These are phyloP conservation scores for Hypolimnas misippus DNA, from an alignment of 2,888 invertebrate species.

Conservation along the genomic window DNA sequence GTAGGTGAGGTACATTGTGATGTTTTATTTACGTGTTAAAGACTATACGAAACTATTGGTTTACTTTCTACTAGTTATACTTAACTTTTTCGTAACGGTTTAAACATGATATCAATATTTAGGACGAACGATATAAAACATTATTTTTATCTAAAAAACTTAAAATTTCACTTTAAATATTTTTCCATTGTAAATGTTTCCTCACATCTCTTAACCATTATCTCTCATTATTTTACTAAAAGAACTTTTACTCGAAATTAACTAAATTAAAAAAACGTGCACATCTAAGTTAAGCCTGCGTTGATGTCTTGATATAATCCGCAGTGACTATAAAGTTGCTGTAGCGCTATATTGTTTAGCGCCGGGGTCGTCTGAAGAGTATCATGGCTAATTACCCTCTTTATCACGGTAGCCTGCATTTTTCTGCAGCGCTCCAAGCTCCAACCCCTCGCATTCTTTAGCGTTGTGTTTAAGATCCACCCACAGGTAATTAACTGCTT, in stretches of 20 bases:
- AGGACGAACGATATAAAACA: no score
- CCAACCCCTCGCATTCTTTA: conserved; percentile 19
- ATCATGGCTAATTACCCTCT: conserved; percentile 19
- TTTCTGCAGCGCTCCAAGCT: conserved; percentile 15
- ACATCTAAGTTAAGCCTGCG: neutral
- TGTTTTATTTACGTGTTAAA: no score
- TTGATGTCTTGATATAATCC: conserved; percentile 5
- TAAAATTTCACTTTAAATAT: no score
- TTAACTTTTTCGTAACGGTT: no score
- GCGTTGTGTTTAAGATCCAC: conserved; percentile 10
- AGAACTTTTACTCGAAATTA: neutral
- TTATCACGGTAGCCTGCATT: conserved; percentile 13
- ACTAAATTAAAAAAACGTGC: neutral
- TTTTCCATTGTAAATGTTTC: no score
- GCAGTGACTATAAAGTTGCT: neutral
- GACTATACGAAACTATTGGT: no score
- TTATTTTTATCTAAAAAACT: no score
- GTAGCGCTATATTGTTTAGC: conserved; percentile 4
- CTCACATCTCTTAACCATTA: neutral
- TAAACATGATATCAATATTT: no score
- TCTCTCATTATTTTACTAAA: neutral
- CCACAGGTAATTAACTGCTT: conserved; percentile 21
- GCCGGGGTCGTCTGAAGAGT: neutral
- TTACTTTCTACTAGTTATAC: no score
- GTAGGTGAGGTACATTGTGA: no score